These are phyloP conservation scores for Lissocephala sabroskyi DNA, from an alignment of 2,888 invertebrate genomes.

Conservation along the genomic window DNA sequence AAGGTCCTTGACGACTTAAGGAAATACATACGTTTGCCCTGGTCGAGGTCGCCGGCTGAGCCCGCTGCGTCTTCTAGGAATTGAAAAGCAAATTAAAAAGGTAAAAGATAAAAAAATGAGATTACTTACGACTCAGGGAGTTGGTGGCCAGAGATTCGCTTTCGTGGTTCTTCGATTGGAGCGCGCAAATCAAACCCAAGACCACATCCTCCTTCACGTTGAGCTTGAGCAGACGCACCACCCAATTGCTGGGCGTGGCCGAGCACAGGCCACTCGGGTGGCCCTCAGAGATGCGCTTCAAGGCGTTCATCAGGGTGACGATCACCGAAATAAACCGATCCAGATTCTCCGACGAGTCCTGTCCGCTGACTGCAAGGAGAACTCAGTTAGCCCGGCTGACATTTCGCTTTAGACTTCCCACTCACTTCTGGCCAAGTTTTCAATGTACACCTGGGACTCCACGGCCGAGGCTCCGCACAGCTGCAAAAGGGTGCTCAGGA, in stretches of 20 bases:
- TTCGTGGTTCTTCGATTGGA: slow-evolving; percentile 25
- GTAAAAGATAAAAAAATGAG: too few species aligned
- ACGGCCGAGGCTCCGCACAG: slow-evolving; percentile 36
- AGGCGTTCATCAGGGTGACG: slow-evolving; percentile 36
- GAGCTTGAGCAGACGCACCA: slow-evolving; percentile 44
- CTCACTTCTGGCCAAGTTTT: background rate
- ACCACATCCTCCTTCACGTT: slow-evolving; percentile 38
- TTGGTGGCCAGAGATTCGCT: background rate
- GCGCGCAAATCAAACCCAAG: slow-evolving; percentile 38
- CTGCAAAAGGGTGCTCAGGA: slow-evolving; percentile 30
- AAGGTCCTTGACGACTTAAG: too few species aligned
- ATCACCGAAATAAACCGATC: slow-evolving; percentile 16
- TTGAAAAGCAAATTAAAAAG: too few species aligned
- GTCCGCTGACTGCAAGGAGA: background rate
- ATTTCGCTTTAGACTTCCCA: background rate
- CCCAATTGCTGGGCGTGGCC: slow-evolving; percentile 35
- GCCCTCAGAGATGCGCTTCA: slow-evolving; percentile 35
- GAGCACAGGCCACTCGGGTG: slow-evolving; percentile 39
- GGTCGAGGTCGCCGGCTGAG: background rate
- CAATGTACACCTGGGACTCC: slow-evolving; percentile 20
- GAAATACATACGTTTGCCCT: too few species aligned
- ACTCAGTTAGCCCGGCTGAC: too few species aligned
- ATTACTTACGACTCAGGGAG: background rate
- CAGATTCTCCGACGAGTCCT: too few species aligned
- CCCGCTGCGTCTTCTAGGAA: too few species aligned